These are phyloP conservation scores for Drosophila hamatofila DNA, from an alignment of 2,888 invertebrate genomes.

Conservation along the genomic window DNA sequence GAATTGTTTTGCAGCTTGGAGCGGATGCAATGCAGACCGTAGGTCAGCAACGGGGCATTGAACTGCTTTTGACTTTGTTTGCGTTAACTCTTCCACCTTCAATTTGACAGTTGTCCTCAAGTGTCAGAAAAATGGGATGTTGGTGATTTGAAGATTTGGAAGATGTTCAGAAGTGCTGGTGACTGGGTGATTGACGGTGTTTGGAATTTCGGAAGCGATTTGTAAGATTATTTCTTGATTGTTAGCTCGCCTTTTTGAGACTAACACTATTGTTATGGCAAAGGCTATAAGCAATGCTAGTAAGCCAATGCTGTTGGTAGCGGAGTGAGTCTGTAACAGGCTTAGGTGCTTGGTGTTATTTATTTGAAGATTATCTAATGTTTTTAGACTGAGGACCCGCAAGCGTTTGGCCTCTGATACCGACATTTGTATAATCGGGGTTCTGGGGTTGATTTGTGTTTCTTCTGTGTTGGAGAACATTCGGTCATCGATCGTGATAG, in stretches of 20 bases:
- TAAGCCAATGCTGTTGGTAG: not conserved
- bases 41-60: not conserved
- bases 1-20: no score
- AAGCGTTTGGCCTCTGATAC: not conserved
- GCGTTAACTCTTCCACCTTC: not conserved
- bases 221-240: not conserved
- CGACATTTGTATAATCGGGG: not conserved
- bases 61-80: not conserved
- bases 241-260: not conserved
- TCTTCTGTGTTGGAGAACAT: not conserved
- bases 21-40: no score
- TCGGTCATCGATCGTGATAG: not conserved
- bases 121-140: not conserved
- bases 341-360: not conserved
- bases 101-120: not conserved
- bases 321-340: not conserved
- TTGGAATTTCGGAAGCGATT: not conserved
- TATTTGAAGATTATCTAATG: constrained; percentile 1
- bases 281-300: not conserved
- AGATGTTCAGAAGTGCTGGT: not conserved
- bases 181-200: not conserved
- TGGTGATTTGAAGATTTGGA: not conserved
- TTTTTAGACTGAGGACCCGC: not conserved
- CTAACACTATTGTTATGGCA: not conserved
- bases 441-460: not conserved